Conservation (phyloP, 64 coral and sea anemone genomes). For the Astreopora myriophthalma region DNA sequence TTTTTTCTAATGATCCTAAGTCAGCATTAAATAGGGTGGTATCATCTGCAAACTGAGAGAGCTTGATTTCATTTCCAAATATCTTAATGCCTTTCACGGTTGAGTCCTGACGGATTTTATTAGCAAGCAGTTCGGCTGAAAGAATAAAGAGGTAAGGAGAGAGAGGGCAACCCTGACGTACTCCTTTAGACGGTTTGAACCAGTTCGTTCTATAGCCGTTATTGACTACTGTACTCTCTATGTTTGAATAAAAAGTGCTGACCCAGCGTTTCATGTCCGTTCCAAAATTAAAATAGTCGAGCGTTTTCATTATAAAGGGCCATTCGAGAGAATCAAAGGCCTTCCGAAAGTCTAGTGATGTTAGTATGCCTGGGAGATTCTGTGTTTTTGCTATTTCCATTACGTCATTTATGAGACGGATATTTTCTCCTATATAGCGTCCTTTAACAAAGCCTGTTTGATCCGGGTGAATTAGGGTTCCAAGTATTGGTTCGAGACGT, state of each 20-base stretch:
- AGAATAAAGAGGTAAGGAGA: not conserved
- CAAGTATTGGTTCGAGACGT: too few species aligned
- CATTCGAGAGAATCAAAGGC: too few species aligned
- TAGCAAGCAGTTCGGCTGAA: not conserved
- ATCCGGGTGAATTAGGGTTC: too few species aligned
- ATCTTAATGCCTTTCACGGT: not conserved
- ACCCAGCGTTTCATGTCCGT: not conserved
- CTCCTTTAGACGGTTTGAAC: not conserved
- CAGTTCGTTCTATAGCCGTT: not conserved
- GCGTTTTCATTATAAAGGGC: too few species aligned
- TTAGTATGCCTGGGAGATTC: too few species aligned
- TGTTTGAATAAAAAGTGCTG: not conserved
- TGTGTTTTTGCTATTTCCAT: too few species aligned
- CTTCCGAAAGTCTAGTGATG: too few species aligned
- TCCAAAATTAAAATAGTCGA: too few species aligned
- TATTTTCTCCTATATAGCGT: too few species aligned
- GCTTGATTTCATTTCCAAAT: not conserved
- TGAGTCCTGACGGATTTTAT: not conserved
- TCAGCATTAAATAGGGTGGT: not conserved
- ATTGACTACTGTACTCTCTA: not conserved
- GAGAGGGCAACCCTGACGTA: conserved; percentile 15
- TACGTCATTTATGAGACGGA: too few species aligned
- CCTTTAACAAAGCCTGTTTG: too few species aligned
- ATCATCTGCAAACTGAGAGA: not conserved
- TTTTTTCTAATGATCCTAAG: not conserved